Conservation (phyloP, 1,140 invertebrate genomes). For the Diorhabda carinulata region DNA sequence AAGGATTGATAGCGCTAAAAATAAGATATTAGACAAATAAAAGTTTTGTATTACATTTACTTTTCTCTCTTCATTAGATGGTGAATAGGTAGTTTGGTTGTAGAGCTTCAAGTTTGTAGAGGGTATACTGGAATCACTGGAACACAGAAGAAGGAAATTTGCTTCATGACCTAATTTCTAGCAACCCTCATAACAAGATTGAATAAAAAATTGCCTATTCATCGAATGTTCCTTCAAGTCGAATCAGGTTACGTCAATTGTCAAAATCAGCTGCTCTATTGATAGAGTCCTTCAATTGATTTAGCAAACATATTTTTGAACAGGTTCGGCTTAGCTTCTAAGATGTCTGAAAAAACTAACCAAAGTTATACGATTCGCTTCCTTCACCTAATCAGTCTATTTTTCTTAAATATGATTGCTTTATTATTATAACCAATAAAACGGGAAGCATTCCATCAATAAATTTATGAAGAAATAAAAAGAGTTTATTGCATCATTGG, state of each 20-base stretch:
- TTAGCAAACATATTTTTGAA: not conserved
- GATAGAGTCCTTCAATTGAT: not conserved
- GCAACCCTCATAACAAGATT: slow-evolving; percentile 31
- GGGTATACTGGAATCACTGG: slow-evolving; percentile 11
- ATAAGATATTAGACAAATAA: not conserved
- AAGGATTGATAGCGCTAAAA: slow-evolving; percentile 4
- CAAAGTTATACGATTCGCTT: no score
- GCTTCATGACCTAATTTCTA: slow-evolving; percentile 35
- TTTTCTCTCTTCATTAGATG: not conserved
- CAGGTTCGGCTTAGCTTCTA: not conserved
- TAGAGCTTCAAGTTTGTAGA: slow-evolving; percentile 6
- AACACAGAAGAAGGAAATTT: slow-evolving; percentile 22
- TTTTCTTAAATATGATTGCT: no score
- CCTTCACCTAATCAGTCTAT: no score
- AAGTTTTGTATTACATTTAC: not conserved
- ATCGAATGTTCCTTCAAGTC: not conserved
- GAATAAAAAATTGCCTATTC: slow-evolving; percentile 30
- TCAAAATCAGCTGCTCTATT: not conserved
- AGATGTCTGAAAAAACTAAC: no score
- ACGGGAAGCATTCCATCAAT: no score
- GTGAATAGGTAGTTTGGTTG: not conserved
- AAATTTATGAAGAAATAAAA: no score
- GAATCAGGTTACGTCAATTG: not conserved
- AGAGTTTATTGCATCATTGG: no score
- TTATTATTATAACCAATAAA: no score